phyloP scores from a whole-genome alignment of 1,140 invertebrate genomes.

The Drosophila prosaltans region DNA sequence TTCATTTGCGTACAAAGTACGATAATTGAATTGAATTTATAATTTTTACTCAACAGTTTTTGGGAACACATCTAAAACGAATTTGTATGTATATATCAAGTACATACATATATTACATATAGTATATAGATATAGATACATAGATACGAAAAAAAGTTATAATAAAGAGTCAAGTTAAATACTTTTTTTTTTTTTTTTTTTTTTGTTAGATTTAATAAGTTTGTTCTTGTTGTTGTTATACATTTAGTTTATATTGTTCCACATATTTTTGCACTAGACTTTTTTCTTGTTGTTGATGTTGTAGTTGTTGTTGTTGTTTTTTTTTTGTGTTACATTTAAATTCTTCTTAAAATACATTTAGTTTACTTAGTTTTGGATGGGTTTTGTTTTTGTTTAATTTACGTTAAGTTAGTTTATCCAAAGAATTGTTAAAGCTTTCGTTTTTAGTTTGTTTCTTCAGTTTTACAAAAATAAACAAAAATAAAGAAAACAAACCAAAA shows the following conservation, averaged over 20 bases:
- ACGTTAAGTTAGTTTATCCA: slow-evolving; percentile 3
- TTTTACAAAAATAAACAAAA: not conserved
- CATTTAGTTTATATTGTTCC: slow-evolving; percentile 57
- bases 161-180: slow-evolving; percentile 6
- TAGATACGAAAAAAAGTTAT: not conserved
- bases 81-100: not conserved
- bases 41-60: not conserved
- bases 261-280: slow-evolving; percentile 58
- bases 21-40: slow-evolving; percentile 10
- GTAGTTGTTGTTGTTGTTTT: not conserved
- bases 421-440: slow-evolving; percentile 72
- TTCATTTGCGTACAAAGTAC: slow-evolving; percentile 8
- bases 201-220: not conserved
- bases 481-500: not conserved
- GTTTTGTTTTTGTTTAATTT: slow-evolving; percentile 31
- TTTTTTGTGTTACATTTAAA: slow-evolving; percentile 30
- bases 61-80: slow-evolving; percentile 5
- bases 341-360: slow-evolving; percentile 63
- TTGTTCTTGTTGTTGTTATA: slow-evolving; percentile 21
- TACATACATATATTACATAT: not conserved
- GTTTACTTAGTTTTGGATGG: slow-evolving; percentile 61
- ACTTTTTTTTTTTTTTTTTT: slow-evolving; percentile 14
- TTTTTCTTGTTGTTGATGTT: slow-evolving; percentile 35
- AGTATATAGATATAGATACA: not conserved
- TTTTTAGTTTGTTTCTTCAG: slow-evolving; percentile 52